Percentiles rank a stretch among this genome's conserved stretches.
These are phyloP conservation scores for Rhamphomyia laevipes DNA, from an alignment of 2,888 invertebrate species.

Conservation along the genomic window DNA sequence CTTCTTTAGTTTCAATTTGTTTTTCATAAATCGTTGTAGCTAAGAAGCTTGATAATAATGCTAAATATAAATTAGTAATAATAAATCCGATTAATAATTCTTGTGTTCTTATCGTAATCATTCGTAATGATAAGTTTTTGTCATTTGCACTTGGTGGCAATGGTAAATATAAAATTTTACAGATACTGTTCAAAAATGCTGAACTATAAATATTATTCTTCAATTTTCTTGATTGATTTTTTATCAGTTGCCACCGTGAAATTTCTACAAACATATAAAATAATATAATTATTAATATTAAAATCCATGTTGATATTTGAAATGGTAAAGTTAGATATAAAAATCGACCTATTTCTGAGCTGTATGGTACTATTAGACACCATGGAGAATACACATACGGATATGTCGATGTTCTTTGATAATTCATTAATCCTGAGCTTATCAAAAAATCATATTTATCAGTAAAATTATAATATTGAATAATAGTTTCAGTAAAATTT, in stretches of 20 bases:
- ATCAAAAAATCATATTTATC: neutral
- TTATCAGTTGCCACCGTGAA: neutral
- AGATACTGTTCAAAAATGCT: neutral
- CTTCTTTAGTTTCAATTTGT: neutral
- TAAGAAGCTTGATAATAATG: neutral
- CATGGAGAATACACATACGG: neutral
- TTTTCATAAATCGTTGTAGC: neutral
- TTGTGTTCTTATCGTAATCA: neutral
- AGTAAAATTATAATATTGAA: neutral
- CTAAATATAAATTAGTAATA: neutral
- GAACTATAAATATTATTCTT: neutral
- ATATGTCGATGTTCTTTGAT: neutral
- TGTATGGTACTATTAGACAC: neutral
- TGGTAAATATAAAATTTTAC: neutral
- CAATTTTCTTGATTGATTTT: neutral
- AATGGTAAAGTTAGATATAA: neutral
- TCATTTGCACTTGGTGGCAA: neutral
- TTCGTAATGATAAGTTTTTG: neutral
- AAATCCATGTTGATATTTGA: neutral
- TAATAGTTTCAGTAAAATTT: neutral
- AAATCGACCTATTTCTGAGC: neutral
- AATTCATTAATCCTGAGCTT: too few species aligned
- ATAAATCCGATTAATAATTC: neutral
- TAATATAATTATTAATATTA: neutral
- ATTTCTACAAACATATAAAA: neutral